Conservation (phyloP, 2,888 invertebrate species). For the Brenthis ino region DNA sequence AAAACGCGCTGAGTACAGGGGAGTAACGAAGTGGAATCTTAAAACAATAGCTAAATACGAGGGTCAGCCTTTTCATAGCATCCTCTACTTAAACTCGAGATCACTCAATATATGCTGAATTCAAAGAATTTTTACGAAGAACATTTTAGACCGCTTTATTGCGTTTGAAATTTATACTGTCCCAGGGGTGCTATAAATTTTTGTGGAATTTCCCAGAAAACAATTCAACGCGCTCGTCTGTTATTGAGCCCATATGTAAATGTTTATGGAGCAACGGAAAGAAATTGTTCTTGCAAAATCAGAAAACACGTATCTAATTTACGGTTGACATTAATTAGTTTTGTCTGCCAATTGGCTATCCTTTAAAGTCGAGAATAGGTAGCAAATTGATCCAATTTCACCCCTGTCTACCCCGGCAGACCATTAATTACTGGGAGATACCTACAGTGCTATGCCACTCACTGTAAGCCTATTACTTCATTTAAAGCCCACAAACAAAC, state of each 20-base stretch:
- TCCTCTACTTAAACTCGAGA: slow-evolving; percentile 65
- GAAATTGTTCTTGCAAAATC: slow-evolving; percentile 39
- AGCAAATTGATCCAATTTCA: slow-evolving; percentile 78
- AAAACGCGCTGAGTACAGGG: slow-evolving; percentile 65
- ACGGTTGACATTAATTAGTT: slow-evolving; percentile 54
- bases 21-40: slow-evolving; percentile 81
- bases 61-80: slow-evolving; percentile 69
- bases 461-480: slow-evolving; percentile 60
- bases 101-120: slow-evolving; percentile 80
- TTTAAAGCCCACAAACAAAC: slow-evolving; percentile 79
- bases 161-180: slow-evolving; percentile 66
- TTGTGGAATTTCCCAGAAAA: slow-evolving; percentile 59
- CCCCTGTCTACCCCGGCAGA: slow-evolving; percentile 63
- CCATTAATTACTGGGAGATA: slow-evolving; percentile 77
- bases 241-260: slow-evolving; percentile 39
- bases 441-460: slow-evolving; percentile 56
- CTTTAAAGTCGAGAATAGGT: slow-evolving; percentile 65
- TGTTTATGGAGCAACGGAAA: slow-evolving; percentile 19
- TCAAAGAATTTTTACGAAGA: slow-evolving; percentile 70
- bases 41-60: slow-evolving; percentile 80
- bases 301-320: slow-evolving; percentile 52
- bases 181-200: slow-evolving; percentile 65
- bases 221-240: slow-evolving; percentile 43
- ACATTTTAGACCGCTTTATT: slow-evolving; percentile 69
- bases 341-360: slow-evolving; percentile 49